Base-by-base conservation (phyloP, 2,113 vertebrate genomes). In the Lamprotornis superbus region DNA sequence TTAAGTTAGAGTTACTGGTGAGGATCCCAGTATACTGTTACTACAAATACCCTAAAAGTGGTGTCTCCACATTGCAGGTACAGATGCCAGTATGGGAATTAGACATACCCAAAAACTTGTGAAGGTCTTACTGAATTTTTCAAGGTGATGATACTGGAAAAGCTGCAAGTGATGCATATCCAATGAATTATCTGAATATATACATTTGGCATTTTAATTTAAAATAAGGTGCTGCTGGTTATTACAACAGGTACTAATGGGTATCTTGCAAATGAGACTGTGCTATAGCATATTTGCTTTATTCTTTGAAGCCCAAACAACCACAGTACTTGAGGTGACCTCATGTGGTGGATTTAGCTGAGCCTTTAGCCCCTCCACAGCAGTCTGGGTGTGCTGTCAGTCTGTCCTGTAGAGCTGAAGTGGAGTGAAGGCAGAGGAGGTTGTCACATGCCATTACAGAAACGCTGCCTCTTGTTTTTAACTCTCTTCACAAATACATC, bases 321-420 rank as follows among this genome's bases (percentile, higher is more conserved):
- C 11, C 5, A 2, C 4, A 59, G 40, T 18, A 15, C 7, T 44
- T 46, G 19, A 50, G 15, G 15, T 9, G 70, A 35, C 13, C 70
- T 31, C 12, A 21, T 13, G 33, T 25, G 50, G 23, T 6, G 15
- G 39, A 14, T 70, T 67, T 10, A 67, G 42, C 46, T 57, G 63
- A 77, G 42, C 19, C 42, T 70, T 67, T 50, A 27, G 28, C 37
- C 37, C 35, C 42, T 57, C 35, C 16, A 27, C 22, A 70, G 30
- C 27, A 21, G 0, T 7, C 2, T 0, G 0, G 23, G 13, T 28
- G n/a, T 76, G 15, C 46, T 68, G 44, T 33, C 75, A 80, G 24
- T 13, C 39, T 73, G 22, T 25, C 20, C n/a, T 52, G 46, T 14
- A 21, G 35, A 55, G 59, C 60, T 28, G 46, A 33, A 57, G 57